Percentiles rank a stretch among this genome's conserved stretches.
phyloP scores from a whole-genome alignment of 2,113 vertebrate species.

The Myotis brandtii region DNA sequence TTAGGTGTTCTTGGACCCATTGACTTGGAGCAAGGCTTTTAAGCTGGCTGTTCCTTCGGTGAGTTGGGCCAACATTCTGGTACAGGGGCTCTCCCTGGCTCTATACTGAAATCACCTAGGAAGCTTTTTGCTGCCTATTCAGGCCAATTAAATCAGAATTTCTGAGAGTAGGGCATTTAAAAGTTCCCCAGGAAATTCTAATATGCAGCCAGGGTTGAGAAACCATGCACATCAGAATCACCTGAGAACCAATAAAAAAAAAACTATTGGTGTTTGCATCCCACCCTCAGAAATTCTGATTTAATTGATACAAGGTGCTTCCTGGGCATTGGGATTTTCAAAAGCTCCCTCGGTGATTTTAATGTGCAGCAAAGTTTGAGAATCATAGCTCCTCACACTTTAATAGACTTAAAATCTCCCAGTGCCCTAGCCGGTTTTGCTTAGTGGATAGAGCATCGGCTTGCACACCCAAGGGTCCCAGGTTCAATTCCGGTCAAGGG shows the following conservation, averaged over 20 bases:
- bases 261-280: conserved; percentile 18
- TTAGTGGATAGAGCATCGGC: no score
- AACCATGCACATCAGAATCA: conserved; percentile 38
- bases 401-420: conserved; percentile 52
- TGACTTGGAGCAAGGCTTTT: neutral
- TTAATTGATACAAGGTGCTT: conserved; percentile 59
- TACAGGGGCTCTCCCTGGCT: neutral
- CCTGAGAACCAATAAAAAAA: conserved; percentile 61
- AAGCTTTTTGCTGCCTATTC: conserved; percentile 54
- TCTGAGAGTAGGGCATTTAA: conserved; percentile 53
- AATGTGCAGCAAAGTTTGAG: conserved; percentile 50
- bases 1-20: neutral
- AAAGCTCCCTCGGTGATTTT: conserved; percentile 65
- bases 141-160: conserved; percentile 69
- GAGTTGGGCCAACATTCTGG: neutral
- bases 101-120: conserved; percentile 1
- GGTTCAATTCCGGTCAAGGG: no score
- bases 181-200: conserved; percentile 63
- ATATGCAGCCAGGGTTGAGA: conserved; percentile 8
- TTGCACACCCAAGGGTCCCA: no score
- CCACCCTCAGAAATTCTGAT: conserved; percentile 60
- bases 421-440: neutral
- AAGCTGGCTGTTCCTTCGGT: neutral
- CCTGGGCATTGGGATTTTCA: conserved; percentile 45
- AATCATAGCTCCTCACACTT: neutral